Base-by-base conservation (phyloP, 2,797 vertebrate species). In the Loriculus beryllinus region DNA sequence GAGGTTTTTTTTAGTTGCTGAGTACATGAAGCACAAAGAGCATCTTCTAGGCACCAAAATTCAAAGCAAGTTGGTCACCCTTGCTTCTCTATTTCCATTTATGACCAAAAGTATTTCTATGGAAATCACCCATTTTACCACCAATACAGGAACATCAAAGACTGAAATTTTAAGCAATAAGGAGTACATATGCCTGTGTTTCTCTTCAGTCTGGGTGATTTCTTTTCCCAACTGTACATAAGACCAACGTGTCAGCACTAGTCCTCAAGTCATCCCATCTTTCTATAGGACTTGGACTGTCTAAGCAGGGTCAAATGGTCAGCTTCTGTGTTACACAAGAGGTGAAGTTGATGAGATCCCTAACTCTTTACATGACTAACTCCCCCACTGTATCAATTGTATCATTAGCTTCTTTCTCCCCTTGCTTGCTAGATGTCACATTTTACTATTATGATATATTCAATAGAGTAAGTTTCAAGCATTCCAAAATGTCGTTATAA, bases 151-250 rank as follows among this genome's bases (percentile, higher is more conserved):
- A 92, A 49, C 15, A 48, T 39, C 18, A 71, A 21, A 37, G 31
- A 60, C 5, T 48, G 51, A 51, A 62, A 9, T 22, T 29, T 62
- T 28, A 39, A 67, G 43, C 52, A 51, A 14, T 15, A 31, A 77
- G 48, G 23, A 78, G 22, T 10, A 4, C 3, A 0, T 7, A 23
- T 7, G 5, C 29, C 29, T 59, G 10, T 72, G 29, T 9, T 18
- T 35, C 14, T 69, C 15, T 42, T 13, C n/a, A 8, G 15, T 17
- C 26, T 14, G 15, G 5, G 6, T 85, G 15, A 48, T 19, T 62
- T 70, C 0, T 54, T 90, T 82, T 88, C 54, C 31, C 37, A 21
- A 33, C 23, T 45, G 14, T 69, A 35, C 0, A 0, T 11, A 59
- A 52, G 33, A 9, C 16, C 39, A 54, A 79, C 1, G 5, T 72